Base-by-base conservation (phyloP, 2,888 invertebrate genomes). In the Campaea margaritaria region DNA sequence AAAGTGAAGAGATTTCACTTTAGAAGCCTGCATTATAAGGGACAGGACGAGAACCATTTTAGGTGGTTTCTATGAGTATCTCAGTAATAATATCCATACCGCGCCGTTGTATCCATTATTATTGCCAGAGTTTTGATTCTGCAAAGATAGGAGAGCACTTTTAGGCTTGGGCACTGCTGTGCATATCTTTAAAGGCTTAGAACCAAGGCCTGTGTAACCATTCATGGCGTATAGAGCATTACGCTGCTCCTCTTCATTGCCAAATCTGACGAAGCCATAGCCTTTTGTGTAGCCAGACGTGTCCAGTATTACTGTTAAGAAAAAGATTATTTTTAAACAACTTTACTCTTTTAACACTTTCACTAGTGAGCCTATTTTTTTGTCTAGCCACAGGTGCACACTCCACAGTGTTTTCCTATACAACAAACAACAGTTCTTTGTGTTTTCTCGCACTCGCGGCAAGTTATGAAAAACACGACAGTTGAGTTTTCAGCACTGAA, bases 261-360 rank as follows among this genome's bases (percentile, higher is more conserved):
- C 97, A 83, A 99, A 99, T 68, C 98, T 94, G 10, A 99, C 97
- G 87, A 99, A 99, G 5, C 99, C 99, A 85, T 98, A 99, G 12
- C 99, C 98, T 89, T 97, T 97, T 75, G 98, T 98, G 76, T 97
- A 96, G 2, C 99, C 98, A 62, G 96, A 95, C 67, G 94, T 95
- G 78, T 98, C 98, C 74, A 98, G 88, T 73, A 99, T 98, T 28
- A 99, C 98, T 96, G 87, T 28, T 93, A 93, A 50, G 44, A 43
- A 54, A 12, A 36, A 2, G 36, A 3, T 36, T 34, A 9, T 34
- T 34, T 34, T 34, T 11, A 34, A 11, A 11, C 5, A 11, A n/a
- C n/a, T n/a, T n/a, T n/a, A n/a, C n/a, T n/a, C n/a, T n/a, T n/a
- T n/a, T n/a, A n/a, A n/a, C n/a, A n/a, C n/a, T n/a, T n/a, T n/a